A percentile compares a stretch with the other conserved stretches of the same genome.
phyloP scores from a whole-genome alignment of 1,140 invertebrate genomes.

The Solenopsis fugax region DNA sequence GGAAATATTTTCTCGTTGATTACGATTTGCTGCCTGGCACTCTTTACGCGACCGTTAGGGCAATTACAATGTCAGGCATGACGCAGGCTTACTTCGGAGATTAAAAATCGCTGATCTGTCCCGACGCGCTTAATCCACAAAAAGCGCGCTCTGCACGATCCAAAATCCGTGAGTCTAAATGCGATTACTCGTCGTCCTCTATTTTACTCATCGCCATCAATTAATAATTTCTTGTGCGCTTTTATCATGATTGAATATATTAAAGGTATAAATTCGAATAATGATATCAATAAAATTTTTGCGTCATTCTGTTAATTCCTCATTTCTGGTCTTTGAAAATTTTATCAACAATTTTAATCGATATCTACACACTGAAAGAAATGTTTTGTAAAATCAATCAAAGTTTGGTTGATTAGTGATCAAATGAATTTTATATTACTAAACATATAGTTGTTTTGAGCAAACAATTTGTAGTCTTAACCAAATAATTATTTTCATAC shows the following conservation, averaged over 20 bases:
- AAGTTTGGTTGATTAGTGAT: too few species aligned
- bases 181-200: not conserved
- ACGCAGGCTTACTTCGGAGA: slow-evolving; percentile 4
- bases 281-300: not conserved
- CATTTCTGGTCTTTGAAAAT: too few species aligned
- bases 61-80: not conserved
- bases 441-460: too few species aligned
- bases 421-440: too few species aligned
- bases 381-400: too few species aligned
- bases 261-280: not conserved
- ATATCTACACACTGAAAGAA: too few species aligned
- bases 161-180: not conserved
- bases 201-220: not conserved
- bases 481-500: too few species aligned
- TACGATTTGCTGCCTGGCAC: slow-evolving; percentile 3
- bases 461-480: too few species aligned
- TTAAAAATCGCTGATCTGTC: slow-evolving; percentile 43
- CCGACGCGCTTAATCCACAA: slow-evolving; percentile 38
- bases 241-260: not conserved
- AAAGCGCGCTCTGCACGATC: not conserved
- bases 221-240: slow-evolving; percentile 6
- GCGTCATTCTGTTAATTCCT: not conserved
- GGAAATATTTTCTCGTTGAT: slow-evolving; percentile 55
- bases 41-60: slow-evolving; percentile 22
- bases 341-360: not conserved